phyloP scores from a whole-genome alignment of 2,888 invertebrate genomes.

The Diarsia rubi region DNA sequence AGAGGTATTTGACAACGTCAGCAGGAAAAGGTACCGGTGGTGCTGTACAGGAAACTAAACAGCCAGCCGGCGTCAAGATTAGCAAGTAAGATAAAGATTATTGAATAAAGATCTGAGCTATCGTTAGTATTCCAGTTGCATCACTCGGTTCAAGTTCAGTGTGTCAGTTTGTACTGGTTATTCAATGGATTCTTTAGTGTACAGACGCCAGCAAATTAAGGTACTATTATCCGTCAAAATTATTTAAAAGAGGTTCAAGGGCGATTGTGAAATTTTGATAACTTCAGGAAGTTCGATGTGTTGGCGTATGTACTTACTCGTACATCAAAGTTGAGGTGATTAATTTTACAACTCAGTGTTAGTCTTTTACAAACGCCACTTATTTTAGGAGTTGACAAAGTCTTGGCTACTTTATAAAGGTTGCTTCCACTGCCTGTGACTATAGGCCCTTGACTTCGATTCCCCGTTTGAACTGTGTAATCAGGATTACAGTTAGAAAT shows the following conservation, averaged over 20 bases:
- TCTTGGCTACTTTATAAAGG: neutral
- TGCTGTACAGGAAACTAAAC: neutral
- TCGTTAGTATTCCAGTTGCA: conserved; percentile 35
- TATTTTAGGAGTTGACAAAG: neutral
- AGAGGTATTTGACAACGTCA: neutral
- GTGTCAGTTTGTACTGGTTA: conserved; percentile 32
- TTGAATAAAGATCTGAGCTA: conserved; percentile 44
- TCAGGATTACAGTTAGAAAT: neutral
- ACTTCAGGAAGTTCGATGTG: too few species aligned
- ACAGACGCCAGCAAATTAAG: neutral
- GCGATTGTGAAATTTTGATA: too few species aligned
- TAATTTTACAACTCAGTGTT: neutral
- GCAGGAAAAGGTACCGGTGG: neutral
- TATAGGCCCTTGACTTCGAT: neutral
- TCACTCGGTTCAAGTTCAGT: conserved; percentile 42
- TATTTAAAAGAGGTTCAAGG: too few species aligned
- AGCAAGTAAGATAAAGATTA: conserved; percentile 48
- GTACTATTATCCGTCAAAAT: too few species aligned
- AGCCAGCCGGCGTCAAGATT: conserved; percentile 12
- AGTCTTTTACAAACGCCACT: neutral
- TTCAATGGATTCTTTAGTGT: conserved; percentile 12
- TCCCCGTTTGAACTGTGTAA: neutral
- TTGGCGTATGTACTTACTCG: too few species aligned
- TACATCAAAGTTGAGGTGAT: neutral
- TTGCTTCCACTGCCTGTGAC: neutral